These are phyloP conservation scores for Salvelinus sp. DNA, from an alignment of 2,113 vertebrate genomes.

Conservation along the genomic window DNA sequence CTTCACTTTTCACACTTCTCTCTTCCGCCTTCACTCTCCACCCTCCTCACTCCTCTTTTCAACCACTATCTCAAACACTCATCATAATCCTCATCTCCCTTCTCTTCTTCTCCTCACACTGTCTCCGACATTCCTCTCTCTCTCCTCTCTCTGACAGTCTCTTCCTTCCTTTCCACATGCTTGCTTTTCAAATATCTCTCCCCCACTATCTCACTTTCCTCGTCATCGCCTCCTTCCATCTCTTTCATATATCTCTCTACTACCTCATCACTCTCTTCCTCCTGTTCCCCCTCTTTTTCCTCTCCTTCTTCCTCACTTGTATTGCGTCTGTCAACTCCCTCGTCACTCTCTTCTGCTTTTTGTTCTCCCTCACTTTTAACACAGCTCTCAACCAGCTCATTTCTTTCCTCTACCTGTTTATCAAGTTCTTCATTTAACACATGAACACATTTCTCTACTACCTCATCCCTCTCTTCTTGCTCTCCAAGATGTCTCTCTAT, in stretches of 20 bases:
- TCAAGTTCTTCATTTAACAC: neutral
- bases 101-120: neutral
- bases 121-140: neutral
- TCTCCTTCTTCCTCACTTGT: neutral
- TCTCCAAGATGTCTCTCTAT: neutral
- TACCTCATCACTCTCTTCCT: neutral
- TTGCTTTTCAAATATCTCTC: neutral
- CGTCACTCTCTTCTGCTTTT: neutral
- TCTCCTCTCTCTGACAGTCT: neutral
- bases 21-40: constrained; percentile 9
- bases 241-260: neutral
- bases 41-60: neutral
- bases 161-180: neutral
- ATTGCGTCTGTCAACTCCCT: neutral
- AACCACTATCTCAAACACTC: neutral
- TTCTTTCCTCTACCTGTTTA: neutral
- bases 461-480: constrained; percentile 39
- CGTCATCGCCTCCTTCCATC: neutral
- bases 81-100: neutral
- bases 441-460: constrained; percentile 2
- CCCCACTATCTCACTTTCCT: neutral
- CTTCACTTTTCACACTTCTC: neutral
- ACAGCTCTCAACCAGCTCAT: neutral
- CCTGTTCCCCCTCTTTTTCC: neutral
- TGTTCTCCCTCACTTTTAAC: neutral